Evolutionary conservation across 2,797 vertebrate species (phyloP), one percentile per base, ranked within the genome.

Genomic region (Hydrolagus colliei): DNA sequence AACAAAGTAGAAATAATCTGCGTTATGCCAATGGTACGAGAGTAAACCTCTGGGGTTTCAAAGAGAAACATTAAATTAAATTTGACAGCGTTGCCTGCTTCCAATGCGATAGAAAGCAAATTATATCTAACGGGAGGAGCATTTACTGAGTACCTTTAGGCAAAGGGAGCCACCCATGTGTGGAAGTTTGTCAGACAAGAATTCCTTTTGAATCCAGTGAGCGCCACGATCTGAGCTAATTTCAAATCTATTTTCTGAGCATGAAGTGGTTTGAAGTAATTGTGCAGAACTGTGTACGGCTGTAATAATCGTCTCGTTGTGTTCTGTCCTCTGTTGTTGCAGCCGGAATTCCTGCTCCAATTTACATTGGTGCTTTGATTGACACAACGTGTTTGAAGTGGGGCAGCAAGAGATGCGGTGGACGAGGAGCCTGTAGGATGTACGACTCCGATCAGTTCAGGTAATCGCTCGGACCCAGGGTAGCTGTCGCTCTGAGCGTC

Each of bases 261-360:
- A 22, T 84, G 65, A 84, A 20, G 65, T 35, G 1, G 32, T 35
- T 71, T 52, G 41, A 18, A 27, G 41, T 68, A 41, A 71, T 52
- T 84, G 10, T 52, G 79, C 12, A 41, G 71, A 22, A 65, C 68
- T 67, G 16, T 11, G 18, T 68, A 16, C 0, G 6, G 22, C 75
- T 77, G 52, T 61, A 63, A 65, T 80, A 35, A 16, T 14, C 2
- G 27, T 88, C 89, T 85, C 52, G 73, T 87, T 9, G 3, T 4
- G 22, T 2, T 72, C 9, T 61, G 16, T 35, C 22, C 14, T 22
- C 3, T 20, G 22, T 61, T 67, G 18, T 88, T 88, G 4, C 63
- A 99, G 98, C 95, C 89, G 97, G 97, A 87, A 96, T 99, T 86
- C 96, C 97, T 75, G 96, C 97, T 35, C 96, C 97, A 0, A 92